Conservation (phyloP, 2,888 invertebrate species). For the Odontothrips loti region DNA sequence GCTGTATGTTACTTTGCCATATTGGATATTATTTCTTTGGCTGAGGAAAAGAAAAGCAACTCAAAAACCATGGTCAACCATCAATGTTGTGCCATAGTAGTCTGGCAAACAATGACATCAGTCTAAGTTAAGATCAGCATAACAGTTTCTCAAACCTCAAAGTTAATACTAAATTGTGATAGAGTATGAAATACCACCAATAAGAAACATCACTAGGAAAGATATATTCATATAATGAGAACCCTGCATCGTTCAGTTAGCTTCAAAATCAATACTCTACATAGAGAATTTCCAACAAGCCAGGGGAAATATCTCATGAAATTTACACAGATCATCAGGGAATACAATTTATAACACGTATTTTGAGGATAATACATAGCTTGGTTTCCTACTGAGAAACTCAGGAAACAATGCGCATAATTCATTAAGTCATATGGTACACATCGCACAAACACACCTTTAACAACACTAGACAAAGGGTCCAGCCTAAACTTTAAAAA, state of each 20-base stretch:
- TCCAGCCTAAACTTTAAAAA: not conserved
- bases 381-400: no score
- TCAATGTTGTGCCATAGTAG: not conserved
- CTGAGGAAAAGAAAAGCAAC: not conserved
- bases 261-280: not conserved
- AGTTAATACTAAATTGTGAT: not conserved
- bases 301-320: no score
- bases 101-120: not conserved
- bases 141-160: not conserved
- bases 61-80: not conserved
- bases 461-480: conserved; percentile 2
- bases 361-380: no score
- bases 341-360: not conserved
- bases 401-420: no score
- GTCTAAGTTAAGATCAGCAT: not conserved
- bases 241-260: not conserved
- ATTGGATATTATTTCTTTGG: no score
- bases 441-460: not conserved
- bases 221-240: not conserved
- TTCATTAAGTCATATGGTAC: no score
- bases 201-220: not conserved
- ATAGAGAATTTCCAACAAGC: not conserved
- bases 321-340: not conserved
- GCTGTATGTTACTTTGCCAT: no score
- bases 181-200: not conserved